Percentiles rank a stretch among this genome's conserved stretches.
Conservation (phyloP, 1,140 invertebrate genomes). For the Eupristina koningsbergeri region DNA sequence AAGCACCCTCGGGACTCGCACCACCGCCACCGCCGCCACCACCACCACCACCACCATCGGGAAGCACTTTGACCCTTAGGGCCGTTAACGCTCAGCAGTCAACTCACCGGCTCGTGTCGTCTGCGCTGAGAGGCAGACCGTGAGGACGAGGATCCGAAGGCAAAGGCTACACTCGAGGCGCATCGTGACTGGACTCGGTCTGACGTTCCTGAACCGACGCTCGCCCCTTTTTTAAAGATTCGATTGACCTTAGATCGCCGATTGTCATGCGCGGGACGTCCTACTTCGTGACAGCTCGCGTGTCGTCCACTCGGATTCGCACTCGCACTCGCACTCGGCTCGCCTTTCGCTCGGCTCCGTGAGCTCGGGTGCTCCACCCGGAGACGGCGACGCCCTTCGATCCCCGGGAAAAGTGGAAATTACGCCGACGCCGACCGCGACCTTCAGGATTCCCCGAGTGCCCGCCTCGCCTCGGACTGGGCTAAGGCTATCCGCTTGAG, state of each 20-base stretch:
- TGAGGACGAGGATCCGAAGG: too few relatives aligned
- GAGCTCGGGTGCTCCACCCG: too few relatives aligned
- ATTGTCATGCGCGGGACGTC: slow-evolving; percentile 67
- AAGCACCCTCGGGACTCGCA: too few relatives aligned
- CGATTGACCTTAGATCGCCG: slow-evolving; percentile 65
- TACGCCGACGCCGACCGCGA: slow-evolving; percentile 42
- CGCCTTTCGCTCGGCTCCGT: not conserved
- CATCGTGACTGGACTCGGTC: slow-evolving; percentile 64
- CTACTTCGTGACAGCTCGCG: slow-evolving; percentile 57
- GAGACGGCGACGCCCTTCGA: not conserved
- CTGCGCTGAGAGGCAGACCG: not conserved
- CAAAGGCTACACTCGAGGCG: slow-evolving; percentile 49
- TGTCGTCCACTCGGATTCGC: slow-evolving; percentile 27
- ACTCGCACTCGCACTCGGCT: not conserved
- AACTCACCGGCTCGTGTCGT: slow-evolving; percentile 60
- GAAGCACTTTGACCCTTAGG: too few relatives aligned
- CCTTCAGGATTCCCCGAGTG: slow-evolving; percentile 62
- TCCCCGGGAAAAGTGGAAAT: slow-evolving; percentile 36
- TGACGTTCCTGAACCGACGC: slow-evolving; percentile 54
- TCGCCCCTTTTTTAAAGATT: slow-evolving; percentile 70
- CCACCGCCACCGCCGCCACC: too few relatives aligned
- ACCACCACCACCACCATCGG: too few relatives aligned
- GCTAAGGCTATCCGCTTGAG: slow-evolving; percentile 59
- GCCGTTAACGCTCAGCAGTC: too few relatives aligned
- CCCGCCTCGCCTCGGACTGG: slow-evolving; percentile 52